Percentiles rank a stretch among this genome's conserved stretches.
phyloP scores from a whole-genome alignment of 2,113 vertebrate species.

The Calonectris borealis region DNA sequence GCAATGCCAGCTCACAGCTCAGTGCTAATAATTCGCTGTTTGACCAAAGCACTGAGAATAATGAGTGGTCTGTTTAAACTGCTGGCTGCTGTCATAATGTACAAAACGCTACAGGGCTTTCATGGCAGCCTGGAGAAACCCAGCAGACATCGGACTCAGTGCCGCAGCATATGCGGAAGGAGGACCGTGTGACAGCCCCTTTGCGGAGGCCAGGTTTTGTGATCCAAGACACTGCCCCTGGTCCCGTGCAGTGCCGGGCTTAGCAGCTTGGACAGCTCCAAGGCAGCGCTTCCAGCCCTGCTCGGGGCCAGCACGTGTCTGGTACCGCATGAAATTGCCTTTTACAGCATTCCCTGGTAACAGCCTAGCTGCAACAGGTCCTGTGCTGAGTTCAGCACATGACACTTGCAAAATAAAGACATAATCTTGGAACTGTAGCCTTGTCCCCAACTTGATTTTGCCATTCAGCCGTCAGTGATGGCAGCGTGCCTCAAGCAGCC shows the following conservation, averaged over 20 bases:
- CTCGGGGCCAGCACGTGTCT: rapidly evolving
- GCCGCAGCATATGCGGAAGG: not conserved
- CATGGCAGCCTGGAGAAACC: not conserved
- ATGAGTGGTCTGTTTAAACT: not conserved
- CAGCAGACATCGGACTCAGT: not conserved
- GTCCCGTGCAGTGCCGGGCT: not conserved
- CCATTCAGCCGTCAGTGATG: not conserved
- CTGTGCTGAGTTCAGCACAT: not conserved
- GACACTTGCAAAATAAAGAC: not conserved
- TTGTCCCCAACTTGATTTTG: not conserved
- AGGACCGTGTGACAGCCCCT: not conserved
- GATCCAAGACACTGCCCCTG: not conserved
- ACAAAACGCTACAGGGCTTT: not conserved
- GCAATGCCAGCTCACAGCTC: not conserved
- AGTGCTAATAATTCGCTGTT: not conserved
- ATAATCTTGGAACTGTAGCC: not conserved
- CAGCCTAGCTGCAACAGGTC: not conserved
- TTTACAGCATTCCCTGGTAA: not conserved
- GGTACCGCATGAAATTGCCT: not conserved
- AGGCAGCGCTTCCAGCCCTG: not conserved
- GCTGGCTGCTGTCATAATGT: not conserved
- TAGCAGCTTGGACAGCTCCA: not conserved
- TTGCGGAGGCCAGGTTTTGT: not conserved
- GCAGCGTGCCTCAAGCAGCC: not conserved
- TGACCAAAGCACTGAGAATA: not conserved